Evolutionary conservation across 2,113 vertebrate genomes (phyloP), one percentile per base, ranked within the genome.

Genomic region (Poecile atricapillus): DNA sequence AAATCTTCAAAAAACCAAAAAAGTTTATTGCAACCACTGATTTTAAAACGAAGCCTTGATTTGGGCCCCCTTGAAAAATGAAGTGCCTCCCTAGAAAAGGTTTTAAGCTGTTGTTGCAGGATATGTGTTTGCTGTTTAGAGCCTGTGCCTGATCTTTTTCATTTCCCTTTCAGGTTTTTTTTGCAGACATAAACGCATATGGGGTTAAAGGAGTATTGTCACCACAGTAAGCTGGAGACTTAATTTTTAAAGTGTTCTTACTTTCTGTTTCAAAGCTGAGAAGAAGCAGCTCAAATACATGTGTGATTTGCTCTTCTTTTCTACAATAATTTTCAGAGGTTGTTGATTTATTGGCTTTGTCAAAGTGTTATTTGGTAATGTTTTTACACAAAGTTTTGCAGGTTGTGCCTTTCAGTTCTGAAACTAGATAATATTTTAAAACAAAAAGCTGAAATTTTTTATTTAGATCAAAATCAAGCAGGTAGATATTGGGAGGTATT

Each of bases 11-110:
- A 84, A 93, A 71, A 44, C 2, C 5, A 44, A 96, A 94, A 78
- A 97, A 94, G 89, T 98, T 97, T 89, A 92, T 93, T 90, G 78
- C 10, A n/a, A 76, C 70, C 23, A 46, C 77, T 88, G 76, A 33
- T 93, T 96, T 96, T 76, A 83, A 95, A 96, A 91, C 2, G 13
- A 81, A 70, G 89, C 79, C 68, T 81, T 80, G 30, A 52, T 84
- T 53, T 64, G 62, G 64, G 50, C 46, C 64, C 90, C 70, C 79
- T 94, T 86, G 79, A 64, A 92, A 95, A 91, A 79, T 41, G 56
- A 89, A 83, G 67, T 53, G 30, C 68, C 79, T 90, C 68, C 95
- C 78, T 60, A 91, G 75, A 50, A 52, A 88, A 68, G 76, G 63
- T 93, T 93, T 91, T 71, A 80, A 83, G 87, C 76, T 90, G 56